phyloP scores from a whole-genome alignment of 2,113 vertebrate genomes.

The Sterrhoptilus dennistouni region DNA sequence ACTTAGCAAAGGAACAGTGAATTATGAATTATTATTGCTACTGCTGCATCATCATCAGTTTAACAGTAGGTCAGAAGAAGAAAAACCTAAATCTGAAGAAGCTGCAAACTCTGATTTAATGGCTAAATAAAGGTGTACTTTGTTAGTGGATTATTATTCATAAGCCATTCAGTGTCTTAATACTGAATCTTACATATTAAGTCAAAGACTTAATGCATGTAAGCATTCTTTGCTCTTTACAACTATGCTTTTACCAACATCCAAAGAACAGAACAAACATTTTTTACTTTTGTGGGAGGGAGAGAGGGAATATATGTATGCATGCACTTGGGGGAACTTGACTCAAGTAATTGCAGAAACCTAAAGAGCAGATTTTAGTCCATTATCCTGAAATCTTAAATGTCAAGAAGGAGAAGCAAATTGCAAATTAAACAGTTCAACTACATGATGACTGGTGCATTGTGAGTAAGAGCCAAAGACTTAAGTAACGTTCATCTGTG shows the following conservation, averaged over 20 bases:
- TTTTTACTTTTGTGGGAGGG: background rate
- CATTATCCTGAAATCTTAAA: background rate
- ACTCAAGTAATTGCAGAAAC: background rate
- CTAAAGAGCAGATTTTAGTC: background rate
- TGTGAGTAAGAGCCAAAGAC: background rate
- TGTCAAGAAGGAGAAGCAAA: background rate
- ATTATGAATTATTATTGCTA: background rate
- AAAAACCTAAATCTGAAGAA: background rate
- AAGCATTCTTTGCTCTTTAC: background rate
- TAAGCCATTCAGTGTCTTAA: background rate
- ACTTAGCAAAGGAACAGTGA: background rate
- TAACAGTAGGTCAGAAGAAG: background rate
- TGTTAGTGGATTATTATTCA: background rate
- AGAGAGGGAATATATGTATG: background rate
- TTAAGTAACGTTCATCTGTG: background rate
- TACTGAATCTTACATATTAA: background rate
- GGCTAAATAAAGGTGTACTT: background rate
- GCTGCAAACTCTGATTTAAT: background rate
- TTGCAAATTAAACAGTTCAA: background rate
- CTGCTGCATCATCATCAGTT: background rate
- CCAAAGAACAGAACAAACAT: background rate
- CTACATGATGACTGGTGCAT: background rate
- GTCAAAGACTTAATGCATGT: background rate
- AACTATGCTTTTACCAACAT: background rate
- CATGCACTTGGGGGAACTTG: background rate